phyloP scores from a whole-genome alignment of 2,797 vertebrate genomes.

The Ataeniobius toweri region DNA sequence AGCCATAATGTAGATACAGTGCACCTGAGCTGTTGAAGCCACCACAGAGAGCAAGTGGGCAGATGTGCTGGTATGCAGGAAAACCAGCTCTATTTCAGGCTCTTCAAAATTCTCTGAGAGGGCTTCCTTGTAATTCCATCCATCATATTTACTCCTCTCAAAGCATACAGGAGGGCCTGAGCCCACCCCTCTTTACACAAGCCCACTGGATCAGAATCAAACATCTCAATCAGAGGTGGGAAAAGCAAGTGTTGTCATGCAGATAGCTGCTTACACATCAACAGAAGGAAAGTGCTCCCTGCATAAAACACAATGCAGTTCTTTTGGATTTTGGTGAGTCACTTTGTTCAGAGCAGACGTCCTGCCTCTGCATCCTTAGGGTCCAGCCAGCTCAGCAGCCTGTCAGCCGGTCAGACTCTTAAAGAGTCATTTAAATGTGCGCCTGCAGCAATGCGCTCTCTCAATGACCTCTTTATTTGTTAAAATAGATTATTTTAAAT shows the following conservation, averaged over 20 bases:
- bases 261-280: slow-evolving; percentile 59
- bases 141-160: slow-evolving; percentile 70
- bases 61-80: slow-evolving; percentile 74
- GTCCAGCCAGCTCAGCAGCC: slow-evolving; percentile 72
- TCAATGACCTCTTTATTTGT: slow-evolving; percentile 99
- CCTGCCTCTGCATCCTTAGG: slow-evolving; percentile 66
- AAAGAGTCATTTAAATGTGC: slow-evolving; percentile 90
- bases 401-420: slow-evolving; percentile 85
- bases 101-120: slow-evolving; percentile 70
- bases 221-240: slow-evolving; percentile 58
- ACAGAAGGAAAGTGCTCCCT: slow-evolving; percentile 55
- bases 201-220: slow-evolving; percentile 65
- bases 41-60: slow-evolving; percentile 71
- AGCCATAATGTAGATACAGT: slow-evolving; percentile 68
- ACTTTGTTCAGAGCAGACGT: slow-evolving; percentile 82
- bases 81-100: slow-evolving; percentile 76
- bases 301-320: slow-evolving; percentile 62
- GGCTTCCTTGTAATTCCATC: slow-evolving; percentile 77
- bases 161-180: slow-evolving; percentile 52
- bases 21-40: slow-evolving; percentile 72
- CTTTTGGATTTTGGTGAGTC: slow-evolving; percentile 74
- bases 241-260: slow-evolving; percentile 23
- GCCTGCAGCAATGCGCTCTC: slow-evolving; percentile 87
- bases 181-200: slow-evolving; percentile 73
- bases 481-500: slow-evolving; percentile 99